Percentiles rank a stretch among this genome's conserved stretches.
These are phyloP conservation scores for Drosophila flavopinicola DNA, from an alignment of 2,888 invertebrate genomes.

Conservation along the genomic window DNA sequence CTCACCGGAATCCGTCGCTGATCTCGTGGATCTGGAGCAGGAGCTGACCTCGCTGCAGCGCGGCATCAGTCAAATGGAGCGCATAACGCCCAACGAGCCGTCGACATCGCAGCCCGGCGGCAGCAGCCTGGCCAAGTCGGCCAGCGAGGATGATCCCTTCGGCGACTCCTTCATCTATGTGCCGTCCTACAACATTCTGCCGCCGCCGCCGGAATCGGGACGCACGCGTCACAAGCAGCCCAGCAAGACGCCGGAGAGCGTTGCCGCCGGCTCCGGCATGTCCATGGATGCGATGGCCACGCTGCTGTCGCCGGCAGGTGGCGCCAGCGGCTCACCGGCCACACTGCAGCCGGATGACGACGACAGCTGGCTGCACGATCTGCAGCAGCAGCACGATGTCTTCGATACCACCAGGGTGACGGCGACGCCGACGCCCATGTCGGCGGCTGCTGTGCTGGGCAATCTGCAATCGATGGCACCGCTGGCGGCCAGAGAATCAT, in stretches of 20 bases:
- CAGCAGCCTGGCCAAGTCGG: constrained; percentile 78
- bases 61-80: constrained; percentile 94
- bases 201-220: constrained; percentile 84
- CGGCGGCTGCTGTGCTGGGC: constrained; percentile 43
- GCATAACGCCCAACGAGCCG: constrained; percentile 90
- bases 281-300: constrained; percentile 61
- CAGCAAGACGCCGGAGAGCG: constrained; percentile 73
- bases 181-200: constrained; percentile 84
- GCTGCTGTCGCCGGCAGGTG: constrained; percentile 57
- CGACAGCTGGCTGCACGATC: constrained; percentile 81
- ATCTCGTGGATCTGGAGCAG: constrained; percentile 94
- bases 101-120: constrained; percentile 85
- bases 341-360: constrained; percentile 71
- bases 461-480: constrained; percentile 74
- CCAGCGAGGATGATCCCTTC: constrained; percentile 88
- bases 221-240: constrained; percentile 83
- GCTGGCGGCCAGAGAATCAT: constrained; percentile 73
- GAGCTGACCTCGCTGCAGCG: constrained; percentile 93
- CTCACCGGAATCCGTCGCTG: constrained; percentile 88
- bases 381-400: constrained; percentile 81
- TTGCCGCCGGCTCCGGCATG: constrained; percentile 18
- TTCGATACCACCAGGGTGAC: constrained; percentile 81
- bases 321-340: constrained; percentile 54
- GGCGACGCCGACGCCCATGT: constrained; percentile 54
- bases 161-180: constrained; percentile 90